Evolutionary conservation across 2,888 invertebrate species (phyloP), one percentile per base, ranked within the genome.

Genomic region (Standfussiana lucernea): DNA sequence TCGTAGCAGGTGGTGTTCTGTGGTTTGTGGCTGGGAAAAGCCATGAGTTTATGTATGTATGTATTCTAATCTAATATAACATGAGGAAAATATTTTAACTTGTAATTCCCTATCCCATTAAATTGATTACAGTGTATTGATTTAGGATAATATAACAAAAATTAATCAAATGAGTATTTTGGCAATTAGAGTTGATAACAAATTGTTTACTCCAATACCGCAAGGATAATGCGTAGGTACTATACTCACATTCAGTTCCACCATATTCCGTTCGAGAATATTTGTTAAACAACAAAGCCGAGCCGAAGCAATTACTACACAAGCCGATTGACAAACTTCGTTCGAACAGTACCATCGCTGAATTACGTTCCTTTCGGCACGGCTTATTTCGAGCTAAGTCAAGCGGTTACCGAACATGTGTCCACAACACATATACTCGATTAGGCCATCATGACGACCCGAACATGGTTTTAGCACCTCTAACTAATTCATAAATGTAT

Each of bases 401-500:
- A 21, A 32, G 8, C 21, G 10, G 10, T 59, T 21, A 3, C 10
- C 11, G 10, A 37, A 37, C 24, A 35, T 13, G 4, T 35, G 61
- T 21, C 35, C 21, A 61, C 5, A 32, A 21, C 21, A 61, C 5
- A 32, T 7, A 56, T 28, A 56, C 28, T 7, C 56, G 28, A 7
- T 28, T 6, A 53, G 53, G 13, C n/a, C 28, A 56, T 56, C 56
- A 28, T 28, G 56, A 28, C 56, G 1, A 53, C n/a, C 15, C 28
- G 0, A 5, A 28, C 28, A 35, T 61, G 4, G 32, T 10, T 61
- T 35, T 61, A 62, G 6, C 35, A 61, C 61, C 6, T 28, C 8
- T 67, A 32, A 67, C 21, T 50, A 10, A 37, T 77, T 79, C 2
- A 18, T n/a, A n/a, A 28, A 65, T 11, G 0, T 59, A 10, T 80